These are phyloP conservation scores for Caenorhabditis remanei DNA, from an alignment of 1,140 invertebrate genomes.

Conservation along the genomic window DNA sequence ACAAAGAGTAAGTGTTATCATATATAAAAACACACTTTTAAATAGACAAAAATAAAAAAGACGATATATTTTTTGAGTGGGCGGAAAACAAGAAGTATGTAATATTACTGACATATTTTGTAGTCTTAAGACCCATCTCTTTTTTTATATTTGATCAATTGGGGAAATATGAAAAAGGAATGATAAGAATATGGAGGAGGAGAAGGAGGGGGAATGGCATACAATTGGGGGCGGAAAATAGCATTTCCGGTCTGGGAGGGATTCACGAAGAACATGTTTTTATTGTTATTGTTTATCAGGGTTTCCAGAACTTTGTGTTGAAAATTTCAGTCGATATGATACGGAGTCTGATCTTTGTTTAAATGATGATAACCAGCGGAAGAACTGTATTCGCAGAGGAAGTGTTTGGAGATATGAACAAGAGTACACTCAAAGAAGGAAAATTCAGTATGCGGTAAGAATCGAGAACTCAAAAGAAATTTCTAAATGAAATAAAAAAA, in stretches of 20 bases:
- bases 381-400: too few species aligned
- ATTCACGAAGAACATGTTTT: not conserved
- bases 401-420: too few species aligned
- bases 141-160: conserved; percentile 34
- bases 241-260: conserved; percentile 13
- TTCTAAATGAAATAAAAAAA: too few species aligned
- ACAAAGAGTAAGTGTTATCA: not conserved
- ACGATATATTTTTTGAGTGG: not conserved
- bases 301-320: not conserved
- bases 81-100: not conserved
- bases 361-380: too few species aligned
- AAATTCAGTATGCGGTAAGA: too few species aligned
- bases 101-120: conserved; percentile 25
- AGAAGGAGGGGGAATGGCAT: conserved; percentile 31
- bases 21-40: not conserved
- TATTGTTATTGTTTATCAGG: not conserved
- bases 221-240: conserved; percentile 5
- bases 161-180: conserved; percentile 11
- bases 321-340: not conserved
- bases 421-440: too few species aligned
- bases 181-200: not conserved
- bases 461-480: too few species aligned
- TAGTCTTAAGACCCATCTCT: conserved; percentile 15
- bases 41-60: conserved; percentile 9
- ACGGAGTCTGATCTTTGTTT: not conserved